phyloP scores from a whole-genome alignment of 2,113 vertebrate genomes.

The Boleophthalmus pectinirostris region DNA sequence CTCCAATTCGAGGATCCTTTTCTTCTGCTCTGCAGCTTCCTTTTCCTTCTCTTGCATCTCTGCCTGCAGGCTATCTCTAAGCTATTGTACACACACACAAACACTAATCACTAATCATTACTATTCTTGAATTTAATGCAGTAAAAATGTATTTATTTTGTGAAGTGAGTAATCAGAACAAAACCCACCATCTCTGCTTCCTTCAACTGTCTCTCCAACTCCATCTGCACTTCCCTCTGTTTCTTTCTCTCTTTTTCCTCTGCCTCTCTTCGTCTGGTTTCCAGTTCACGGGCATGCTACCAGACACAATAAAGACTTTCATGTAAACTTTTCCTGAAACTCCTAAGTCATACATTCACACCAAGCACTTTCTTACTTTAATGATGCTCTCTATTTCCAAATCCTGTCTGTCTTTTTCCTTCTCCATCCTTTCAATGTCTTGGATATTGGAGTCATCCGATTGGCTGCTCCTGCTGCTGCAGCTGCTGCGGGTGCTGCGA shows the following conservation, averaged over 20 bases:
- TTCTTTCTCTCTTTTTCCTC: conserved; percentile 69
- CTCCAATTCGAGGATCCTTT: conserved; percentile 76
- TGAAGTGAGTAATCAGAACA: conserved; percentile 8
- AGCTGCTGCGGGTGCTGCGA: conserved; percentile 51
- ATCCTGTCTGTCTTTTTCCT: conserved; percentile 68
- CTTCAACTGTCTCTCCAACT: conserved; percentile 75
- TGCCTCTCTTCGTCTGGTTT: conserved; percentile 63
- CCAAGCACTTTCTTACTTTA: conserved; percentile 51
- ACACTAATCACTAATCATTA: neutral
- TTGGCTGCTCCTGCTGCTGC: conserved; percentile 68
- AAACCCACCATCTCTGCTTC: conserved; percentile 74
- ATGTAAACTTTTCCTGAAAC: neutral
- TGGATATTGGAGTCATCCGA: conserved; percentile 58
- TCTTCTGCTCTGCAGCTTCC: conserved; percentile 71
- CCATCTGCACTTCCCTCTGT: conserved; percentile 74
- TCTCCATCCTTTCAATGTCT: conserved; percentile 64
- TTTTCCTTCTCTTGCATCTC: conserved; percentile 74
- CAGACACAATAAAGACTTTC: conserved; percentile 16
- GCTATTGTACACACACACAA: conserved; percentile 47
- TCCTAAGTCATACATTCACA: neutral
- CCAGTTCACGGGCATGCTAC: conserved; percentile 75
- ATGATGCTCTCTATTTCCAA: conserved; percentile 77
- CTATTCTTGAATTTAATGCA: neutral
- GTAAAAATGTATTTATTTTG: neutral
- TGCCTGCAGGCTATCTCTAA: conserved; percentile 69